Evolutionary conservation across 1,140 invertebrate species (phyloP).

Genomic region (Eumaeus atala): DNA sequence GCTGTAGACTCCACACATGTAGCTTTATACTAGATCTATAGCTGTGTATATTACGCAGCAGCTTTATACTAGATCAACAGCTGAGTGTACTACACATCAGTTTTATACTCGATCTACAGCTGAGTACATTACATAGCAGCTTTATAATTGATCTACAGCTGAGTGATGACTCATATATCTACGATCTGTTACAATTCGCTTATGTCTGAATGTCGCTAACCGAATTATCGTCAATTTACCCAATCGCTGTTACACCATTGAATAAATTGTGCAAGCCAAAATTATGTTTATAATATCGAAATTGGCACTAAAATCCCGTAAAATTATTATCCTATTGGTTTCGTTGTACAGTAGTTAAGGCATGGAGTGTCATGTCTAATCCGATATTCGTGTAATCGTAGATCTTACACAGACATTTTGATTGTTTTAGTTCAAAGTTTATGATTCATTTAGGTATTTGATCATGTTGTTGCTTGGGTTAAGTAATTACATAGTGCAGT

Average conservation of each 20-base stretch:
- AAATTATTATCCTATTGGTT: not conserved
- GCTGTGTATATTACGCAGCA: too few species aligned
- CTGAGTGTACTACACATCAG: too few species aligned
- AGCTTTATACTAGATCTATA: too few species aligned
- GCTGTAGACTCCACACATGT: too few species aligned
- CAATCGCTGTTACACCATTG: not conserved
- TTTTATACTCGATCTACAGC: too few species aligned
- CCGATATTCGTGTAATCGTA: slow-evolving; percentile 10
- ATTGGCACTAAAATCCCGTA: not conserved
- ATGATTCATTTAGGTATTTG: slow-evolving; percentile 9
- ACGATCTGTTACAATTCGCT: not conserved
- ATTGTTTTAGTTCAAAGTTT: not conserved
- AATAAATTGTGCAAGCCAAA: not conserved
- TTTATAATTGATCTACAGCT: not conserved
- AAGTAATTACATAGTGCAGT: too few species aligned
- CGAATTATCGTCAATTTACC: slow-evolving; percentile 3
- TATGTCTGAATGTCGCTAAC: not conserved
- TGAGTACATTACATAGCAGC: too few species aligned
- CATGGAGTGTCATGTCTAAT: slow-evolving; percentile 6
- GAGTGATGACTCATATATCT: not conserved
- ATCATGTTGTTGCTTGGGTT: not conserved
- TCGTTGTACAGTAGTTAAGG: not conserved
- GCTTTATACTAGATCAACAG: too few species aligned
- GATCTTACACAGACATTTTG: slow-evolving; percentile 2
- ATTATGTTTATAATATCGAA: not conserved